Base-by-base conservation (phyloP, 1,140 invertebrate genomes). In the Sarcophaga peregrina region DNA sequence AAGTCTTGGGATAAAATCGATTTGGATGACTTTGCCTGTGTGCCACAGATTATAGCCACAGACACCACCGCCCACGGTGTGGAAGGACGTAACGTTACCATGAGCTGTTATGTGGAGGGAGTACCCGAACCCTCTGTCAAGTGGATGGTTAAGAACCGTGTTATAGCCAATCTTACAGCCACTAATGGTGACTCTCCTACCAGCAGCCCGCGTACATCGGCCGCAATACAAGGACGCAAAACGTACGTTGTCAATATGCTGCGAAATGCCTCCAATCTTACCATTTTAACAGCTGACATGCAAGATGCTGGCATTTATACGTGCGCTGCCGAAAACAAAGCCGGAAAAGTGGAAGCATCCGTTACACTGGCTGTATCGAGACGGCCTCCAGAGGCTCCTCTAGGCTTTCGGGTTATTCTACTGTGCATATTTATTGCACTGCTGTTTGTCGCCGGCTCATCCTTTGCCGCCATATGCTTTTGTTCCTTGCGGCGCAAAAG, bases 11-110 rank as follows among this genome's bases (percentile, higher is more conserved):
- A 95, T 86, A 92, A 93, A 75, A 91, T 97, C 46, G 93, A 94
- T 83, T 90, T 95, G 20, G 95, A 96, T 85, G 96, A 96, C 86
- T 96, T 96, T 88, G 95, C 95, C 1, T 96, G 96, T 87, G 91
- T 93, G 82, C 95, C 96, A 0, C 92, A 93, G 87, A 93, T 95
- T 17, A 91, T 92, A 17, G 91, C 92, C 3, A 90, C 91, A 17
- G 91, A 91, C 37, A 87, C 91, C n/a, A 92, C 92, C 50, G 91
- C 93, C 6, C 92, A 92, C 78, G 92, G 92, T 5, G 90, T 93
- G 7, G 94, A 95, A 89, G 95, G 95, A 0, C 92, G 93, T 46
- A 96, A 96, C 87, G 93, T 95, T 7, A 95, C 95, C 2, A 90
- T 97, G 86, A 92, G 93, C 48, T 97, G 96, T 88, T 91, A 91